Conservation (phyloP, 2,888 invertebrate species). For the Noctuana brunneofusca region DNA sequence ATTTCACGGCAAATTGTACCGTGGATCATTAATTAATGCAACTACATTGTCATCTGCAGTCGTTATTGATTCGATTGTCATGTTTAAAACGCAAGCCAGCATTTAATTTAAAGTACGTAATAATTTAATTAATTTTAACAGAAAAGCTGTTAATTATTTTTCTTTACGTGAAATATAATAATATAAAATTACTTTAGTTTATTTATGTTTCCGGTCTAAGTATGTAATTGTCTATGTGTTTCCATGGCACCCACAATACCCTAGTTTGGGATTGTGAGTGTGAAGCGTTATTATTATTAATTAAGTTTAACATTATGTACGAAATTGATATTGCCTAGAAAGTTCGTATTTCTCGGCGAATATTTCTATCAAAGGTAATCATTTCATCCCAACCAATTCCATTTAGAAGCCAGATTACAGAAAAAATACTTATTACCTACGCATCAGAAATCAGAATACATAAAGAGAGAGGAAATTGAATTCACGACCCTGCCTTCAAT, state of each 20-base stretch:
- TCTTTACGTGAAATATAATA: too few species aligned
- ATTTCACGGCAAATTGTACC: not conserved
- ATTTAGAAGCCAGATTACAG: not conserved
- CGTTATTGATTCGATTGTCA: conserved; percentile 4
- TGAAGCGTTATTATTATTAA: too few species aligned
- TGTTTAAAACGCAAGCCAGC: conserved; percentile 1
- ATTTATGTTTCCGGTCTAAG: too few species aligned
- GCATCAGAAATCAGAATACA: not conserved
- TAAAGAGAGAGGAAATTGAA: conserved; percentile 8
- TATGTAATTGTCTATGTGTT: too few species aligned
- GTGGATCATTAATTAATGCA: conserved; percentile 9
- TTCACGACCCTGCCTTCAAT: not conserved
- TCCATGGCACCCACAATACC: too few species aligned
- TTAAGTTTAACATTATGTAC: too few species aligned
- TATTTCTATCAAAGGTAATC: not conserved
- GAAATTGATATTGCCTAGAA: too few species aligned
- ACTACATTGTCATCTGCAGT: conserved; percentile 1
- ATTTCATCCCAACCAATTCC: not conserved
- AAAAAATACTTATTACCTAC: conserved; percentile 1
- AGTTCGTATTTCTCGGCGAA: not conserved
- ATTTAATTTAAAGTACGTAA: too few species aligned
- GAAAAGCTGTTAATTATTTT: too few species aligned
- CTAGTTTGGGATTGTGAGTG: too few species aligned
- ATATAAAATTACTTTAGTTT: too few species aligned
- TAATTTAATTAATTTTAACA: too few species aligned